Evolutionary conservation across 2,888 invertebrate genomes (phyloP), one percentile per base, ranked within the genome.

Genomic region (Malthinus flaveolus): DNA sequence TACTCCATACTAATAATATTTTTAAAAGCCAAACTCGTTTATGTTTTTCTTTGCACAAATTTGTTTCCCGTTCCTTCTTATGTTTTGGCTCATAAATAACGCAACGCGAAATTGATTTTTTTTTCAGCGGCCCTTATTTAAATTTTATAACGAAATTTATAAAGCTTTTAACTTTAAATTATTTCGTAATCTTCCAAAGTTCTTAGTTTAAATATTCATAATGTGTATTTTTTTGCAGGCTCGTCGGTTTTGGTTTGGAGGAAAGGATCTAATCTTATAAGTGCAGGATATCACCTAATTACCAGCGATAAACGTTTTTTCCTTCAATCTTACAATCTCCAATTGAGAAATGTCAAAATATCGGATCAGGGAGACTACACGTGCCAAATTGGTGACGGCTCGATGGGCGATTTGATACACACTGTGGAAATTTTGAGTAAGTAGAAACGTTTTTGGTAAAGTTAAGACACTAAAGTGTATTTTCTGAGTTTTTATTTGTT

Each of bases 341-440:
- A 83, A 71, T 78, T 84, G 59, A 77, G 79, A 60, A 80, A 81
- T 63, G 81, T 83, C 46, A 76, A 77, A 61, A 79, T 82, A 35
- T 75, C 80, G 37, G 83, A 84, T 69, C 82, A 82, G 49, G 84
- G 83, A 1, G 82, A 83, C 70, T 84, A 84, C 71, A 80, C 82
- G 34, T 84, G 84, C 70, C 83, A 83, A 69, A 80, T 84, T 46
- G 82, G 82, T 32, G 83, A 83, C 56, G 81, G 81, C 13, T 78
- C 80, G n/a, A 79, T 79, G 52, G 78, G 81, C 15, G 83, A 83
- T 66, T 79, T 83, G 57, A 81, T 81, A 13, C 83, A 83, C 72
- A 81, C 82, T n/a, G 79, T 84, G 32, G 82, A 83, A 71, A 83
- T 84, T 63, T 71, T 83, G 39, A 83, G 84, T 79, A 66, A 78